These are phyloP conservation scores for Bostrychus sinensis DNA, from an alignment of 2,113 vertebrate genomes.

Conservation along the genomic window DNA sequence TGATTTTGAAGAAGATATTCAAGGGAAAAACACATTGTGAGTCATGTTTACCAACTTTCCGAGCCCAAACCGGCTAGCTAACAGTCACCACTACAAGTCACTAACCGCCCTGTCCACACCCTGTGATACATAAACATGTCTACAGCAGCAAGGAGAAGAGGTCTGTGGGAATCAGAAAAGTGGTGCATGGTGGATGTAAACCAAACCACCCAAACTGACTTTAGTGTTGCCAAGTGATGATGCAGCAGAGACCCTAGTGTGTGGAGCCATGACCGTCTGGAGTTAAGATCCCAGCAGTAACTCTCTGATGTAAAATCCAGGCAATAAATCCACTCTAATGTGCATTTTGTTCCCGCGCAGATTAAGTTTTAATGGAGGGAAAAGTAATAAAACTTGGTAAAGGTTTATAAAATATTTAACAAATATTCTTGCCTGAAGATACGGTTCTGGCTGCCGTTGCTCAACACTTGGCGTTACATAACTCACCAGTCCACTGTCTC, in stretches of 20 bases:
- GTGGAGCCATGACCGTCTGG: constrained; percentile 40
- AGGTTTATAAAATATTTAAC: constrained; percentile 8
- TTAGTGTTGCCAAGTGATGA: constrained; percentile 26
- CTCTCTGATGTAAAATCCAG: constrained; percentile 5
- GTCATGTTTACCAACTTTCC: constrained; percentile 45
- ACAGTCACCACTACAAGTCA: constrained; percentile 51
- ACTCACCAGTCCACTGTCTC: constrained; percentile 5
- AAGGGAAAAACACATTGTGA: constrained; percentile 39
- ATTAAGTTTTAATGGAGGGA: constrained; percentile 18
- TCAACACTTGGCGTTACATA: background rate
- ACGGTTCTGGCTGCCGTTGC: background rate
- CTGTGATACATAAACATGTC: constrained; percentile 55
- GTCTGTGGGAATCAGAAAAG: constrained; percentile 52
- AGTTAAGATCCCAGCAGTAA: constrained; percentile 26
- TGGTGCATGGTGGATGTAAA: constrained; percentile 18
- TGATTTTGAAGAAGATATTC: constrained; percentile 45
- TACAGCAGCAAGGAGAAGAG: constrained; percentile 30
- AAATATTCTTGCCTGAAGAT: constrained; percentile 1
- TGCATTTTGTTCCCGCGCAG: constrained; percentile 20
- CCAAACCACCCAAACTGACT: constrained; percentile 16
- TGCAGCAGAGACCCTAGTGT: constrained; percentile 18
- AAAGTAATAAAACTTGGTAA: constrained; percentile 3
- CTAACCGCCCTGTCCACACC: constrained; percentile 56
- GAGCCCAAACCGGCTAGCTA: constrained; percentile 51
- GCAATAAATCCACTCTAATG: constrained; percentile 23